Base-by-base conservation (phyloP, 2,888 invertebrate genomes). In the Oeneis ivallda region DNA sequence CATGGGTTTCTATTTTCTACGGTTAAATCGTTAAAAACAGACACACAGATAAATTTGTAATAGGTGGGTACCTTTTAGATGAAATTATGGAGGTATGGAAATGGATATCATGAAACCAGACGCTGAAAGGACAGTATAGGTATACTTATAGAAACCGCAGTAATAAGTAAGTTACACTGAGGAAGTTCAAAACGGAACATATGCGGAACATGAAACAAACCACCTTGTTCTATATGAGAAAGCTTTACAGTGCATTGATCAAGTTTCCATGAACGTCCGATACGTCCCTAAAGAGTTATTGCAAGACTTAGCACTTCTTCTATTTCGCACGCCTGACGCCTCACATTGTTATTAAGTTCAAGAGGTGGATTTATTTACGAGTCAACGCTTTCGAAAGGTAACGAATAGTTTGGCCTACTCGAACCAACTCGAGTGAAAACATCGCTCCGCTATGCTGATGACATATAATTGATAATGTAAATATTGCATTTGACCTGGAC, bases 311-410 rank as follows among this genome's bases (percentile, higher is more conserved):
- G 79, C 84, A 85, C 87, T 89, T 92, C 90, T 89, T 83, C 87
- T 81, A 87, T 90, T 90, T 90, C 90, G 89, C 89, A 90, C 91
- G 90, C 85, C 85, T 87, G 89, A 90, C 91, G 90, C 85, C 85
- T 87, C 85, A 86, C 87, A 89, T 89, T 92, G 89, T 89, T 90
- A 86, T 88, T 86, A 87, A 89, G 91, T 87, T 92, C 92, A 90
- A 37, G 79, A 92, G 90, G 87, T 92, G 87, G 85, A 79, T 85
- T 87, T 87, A 90, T 91, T 91, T 91, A 91, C 87, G 89, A 89
- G 82, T 83, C 87, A 80, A 85, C 83, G 84, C 86, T 89, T 90
- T 90, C 85, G 86, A 90, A 90, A 89, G 87, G 89, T 89, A 90
- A 90, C 88, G 34, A 56, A 39, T 41, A 19, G 17, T 11, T 87